phyloP scores from a whole-genome alignment of 64 coral and sea anemone species.

The Anthopleura sola region DNA sequence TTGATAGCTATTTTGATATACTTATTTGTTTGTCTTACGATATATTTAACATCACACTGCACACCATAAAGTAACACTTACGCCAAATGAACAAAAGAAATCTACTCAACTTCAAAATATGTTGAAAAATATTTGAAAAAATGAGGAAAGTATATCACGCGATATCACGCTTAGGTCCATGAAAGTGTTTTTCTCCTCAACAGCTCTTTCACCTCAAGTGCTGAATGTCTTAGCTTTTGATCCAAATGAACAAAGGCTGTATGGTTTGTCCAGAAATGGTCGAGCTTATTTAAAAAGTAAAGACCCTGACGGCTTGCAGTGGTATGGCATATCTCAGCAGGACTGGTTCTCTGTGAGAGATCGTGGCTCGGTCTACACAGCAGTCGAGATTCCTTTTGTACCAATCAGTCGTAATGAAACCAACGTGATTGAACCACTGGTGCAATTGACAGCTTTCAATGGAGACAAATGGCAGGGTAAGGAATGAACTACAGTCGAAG shows the following conservation, averaged over 20 bases:
- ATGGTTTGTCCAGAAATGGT: conserved; percentile 12
- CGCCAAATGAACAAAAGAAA: too few relatives aligned
- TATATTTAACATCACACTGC: too few relatives aligned
- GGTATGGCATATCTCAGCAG: neutral
- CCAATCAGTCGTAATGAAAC: conserved; percentile 10
- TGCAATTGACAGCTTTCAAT: neutral
- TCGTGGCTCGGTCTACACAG: neutral
- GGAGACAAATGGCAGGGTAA: conserved; percentile 11
- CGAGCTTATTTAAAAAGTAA: neutral
- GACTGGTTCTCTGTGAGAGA: neutral
- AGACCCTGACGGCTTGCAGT: neutral
- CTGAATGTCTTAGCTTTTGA: conserved; percentile 26
- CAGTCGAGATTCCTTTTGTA: conserved; percentile 29
- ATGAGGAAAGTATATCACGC: too few relatives aligned
- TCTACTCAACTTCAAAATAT: too few relatives aligned
- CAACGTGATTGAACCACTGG: neutral
- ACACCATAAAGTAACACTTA: too few relatives aligned
- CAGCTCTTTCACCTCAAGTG: neutral
- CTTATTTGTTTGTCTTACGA: too few relatives aligned
- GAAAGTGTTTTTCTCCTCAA: too few relatives aligned
- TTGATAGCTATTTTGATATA: too few relatives aligned
- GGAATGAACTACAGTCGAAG: too few relatives aligned
- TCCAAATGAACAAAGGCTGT: neutral
- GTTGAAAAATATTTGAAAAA: too few relatives aligned
- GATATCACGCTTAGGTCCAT: too few relatives aligned